Evolutionary conservation across 2,113 vertebrate genomes (phyloP), one percentile per base, ranked within the genome.

Genomic region (Psophia crepitans): DNA sequence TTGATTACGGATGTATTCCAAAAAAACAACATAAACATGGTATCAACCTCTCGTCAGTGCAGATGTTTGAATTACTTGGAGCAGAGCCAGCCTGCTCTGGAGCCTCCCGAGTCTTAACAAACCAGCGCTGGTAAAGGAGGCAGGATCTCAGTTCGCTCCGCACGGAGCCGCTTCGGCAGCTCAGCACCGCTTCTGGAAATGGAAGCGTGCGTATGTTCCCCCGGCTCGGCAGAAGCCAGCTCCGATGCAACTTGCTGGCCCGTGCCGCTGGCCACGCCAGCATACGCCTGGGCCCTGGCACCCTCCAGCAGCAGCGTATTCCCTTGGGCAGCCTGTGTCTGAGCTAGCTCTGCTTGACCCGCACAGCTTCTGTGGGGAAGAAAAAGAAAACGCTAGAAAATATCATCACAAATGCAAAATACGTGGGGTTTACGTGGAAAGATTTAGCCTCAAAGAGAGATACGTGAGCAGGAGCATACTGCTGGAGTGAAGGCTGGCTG

Each of bases 341-440:
- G 33, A 60, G 33, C 17, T 18, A 28, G 39, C 37, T 37, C 26
- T 43, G 33, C 66, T 43, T 26, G 23, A n/a, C 37, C 44, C 33
- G 18, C 32, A 4, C 41, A 6, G 2, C 8, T 20, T 51, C 49
- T 32, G 32, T 17, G 39, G 14, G 17, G 54, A 35, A 60, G 44
- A 9, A 56, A 24, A 41, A 23, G 24, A 37, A 81, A 26, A 5
- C 43, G 30, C 35, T 3, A 30, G 8, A 11, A 57, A 32, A 11
- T n/a, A 8, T 4, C 53, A 6, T 14, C 39, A 41, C 28, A 22
- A 37, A 6, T 57, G 20, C 21, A 19, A 82, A 83, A 65, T 39
- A 20, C 0, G 3, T 8, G 5, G 9, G 6, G 5, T 5, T 61
- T 44, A 2, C 11, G 3, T 1, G 1, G 6, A 22, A 66, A 63